Evolutionary conservation across 2,888 invertebrate genomes (phyloP), one percentile per base, ranked within the genome.

Genomic region (Rhorus exstirpatorius): DNA sequence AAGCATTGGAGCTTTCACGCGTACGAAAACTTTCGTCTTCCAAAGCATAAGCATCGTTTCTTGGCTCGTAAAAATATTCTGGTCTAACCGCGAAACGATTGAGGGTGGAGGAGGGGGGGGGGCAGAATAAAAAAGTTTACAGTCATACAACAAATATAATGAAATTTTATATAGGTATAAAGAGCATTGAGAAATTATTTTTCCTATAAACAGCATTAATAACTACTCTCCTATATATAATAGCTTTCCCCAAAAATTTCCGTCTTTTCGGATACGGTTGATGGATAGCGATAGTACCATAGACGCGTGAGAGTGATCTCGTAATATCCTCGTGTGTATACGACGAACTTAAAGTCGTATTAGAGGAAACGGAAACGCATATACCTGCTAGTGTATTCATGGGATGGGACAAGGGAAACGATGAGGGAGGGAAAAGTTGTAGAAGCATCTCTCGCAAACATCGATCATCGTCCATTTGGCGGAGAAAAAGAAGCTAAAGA

Each of bases 401-500:
- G 8, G 24, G 21, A 72, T 46, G 44, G 58, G 46, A 55, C 38
- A n/a, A 31, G 44, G 21, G 58, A 8, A 61, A 55, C 55, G 21
- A 31, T 44, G 70, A 65, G 76, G 26, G 44, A 38, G n/a, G 26
- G n/a, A 44, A 67, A 79, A 81, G 68, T 79, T 71, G 58, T 44
- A 46, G 61, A 31, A 84, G 77, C 31, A 41, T 58, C 53, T 68
- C 61, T 41, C n/a, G 31, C 49, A 67, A 53, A 58, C 79, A 84
- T 85, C 85, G 77, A 85, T 85, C 85, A 85, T 83, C 84, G 72
- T 85, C 83, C 74, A 77, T 79, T 80, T 78, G 63, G 44, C 14
- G 12, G 46, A 68, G 61, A 19, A 55, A 68, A 74, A 21, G 24
- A 55, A 49, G 53, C 26, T 63, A 26, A 58, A 44, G 14, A 19